Percentiles rank a stretch among this genome's conserved stretches.
Conservation (phyloP, 1,140 invertebrate genomes). For the Euwallacea fornicatus region DNA sequence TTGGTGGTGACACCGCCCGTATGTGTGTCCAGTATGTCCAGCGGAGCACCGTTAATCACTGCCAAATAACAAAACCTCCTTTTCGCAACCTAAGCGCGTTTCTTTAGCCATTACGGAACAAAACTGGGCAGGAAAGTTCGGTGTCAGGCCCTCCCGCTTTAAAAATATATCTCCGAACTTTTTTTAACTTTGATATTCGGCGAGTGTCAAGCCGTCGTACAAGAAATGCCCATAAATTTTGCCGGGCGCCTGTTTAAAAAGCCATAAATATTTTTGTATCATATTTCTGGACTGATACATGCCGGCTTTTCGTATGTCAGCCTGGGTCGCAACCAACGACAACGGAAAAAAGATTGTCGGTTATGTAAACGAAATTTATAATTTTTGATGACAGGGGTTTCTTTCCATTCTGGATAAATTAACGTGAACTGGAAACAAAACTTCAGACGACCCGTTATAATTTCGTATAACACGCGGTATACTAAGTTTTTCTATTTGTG, state of each 20-base stretch:
- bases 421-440: no score
- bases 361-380: no score
- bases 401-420: no score
- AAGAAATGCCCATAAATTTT: conserved; percentile 16
- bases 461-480: no score
- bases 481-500: no score
- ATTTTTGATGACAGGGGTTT: no score
- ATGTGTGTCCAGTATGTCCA: no score
- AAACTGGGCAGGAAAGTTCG: neutral
- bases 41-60: conserved; percentile 5
- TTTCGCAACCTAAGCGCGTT: conserved; percentile 15
- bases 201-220: conserved; percentile 12
- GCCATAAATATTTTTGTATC: conserved; percentile 18
- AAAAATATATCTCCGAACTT: conserved; percentile 12
- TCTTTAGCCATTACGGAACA: conserved; percentile 10
- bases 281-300: conserved; percentile 1
- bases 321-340: neutral
- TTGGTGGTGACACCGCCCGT: no score
- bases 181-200: conserved; percentile 17
- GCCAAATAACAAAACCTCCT: conserved; percentile 6
- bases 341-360: no score
- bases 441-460: no score
- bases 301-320: neutral
- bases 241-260: conserved; percentile 14
- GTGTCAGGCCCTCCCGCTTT: conserved; percentile 1